Evolutionary conservation across 1,140 invertebrate genomes (phyloP), one percentile per base, ranked within the genome.

Genomic region (Druon quercuslanigerum): DNA sequence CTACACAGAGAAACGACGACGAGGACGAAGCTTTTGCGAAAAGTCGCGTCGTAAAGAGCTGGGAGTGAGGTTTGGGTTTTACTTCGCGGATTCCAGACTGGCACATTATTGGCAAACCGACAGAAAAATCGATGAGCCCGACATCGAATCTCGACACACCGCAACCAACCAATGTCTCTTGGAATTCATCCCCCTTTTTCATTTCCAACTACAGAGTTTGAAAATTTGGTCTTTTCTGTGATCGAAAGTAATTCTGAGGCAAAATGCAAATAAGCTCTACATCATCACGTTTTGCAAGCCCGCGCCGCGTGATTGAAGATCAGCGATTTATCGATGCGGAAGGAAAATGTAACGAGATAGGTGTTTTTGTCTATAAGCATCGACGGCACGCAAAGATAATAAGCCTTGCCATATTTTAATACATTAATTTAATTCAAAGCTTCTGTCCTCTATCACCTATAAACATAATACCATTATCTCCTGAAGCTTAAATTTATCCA

Each of bases 21-120:
- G 74, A 82, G 70, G 77, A 78, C 56, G 74, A 79, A 51, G 80
- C 85, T 86, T 83, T 84, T 78, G 80, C 79, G 81, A 86, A 83
- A 83, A 84, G 79, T 83, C 82, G 83, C 80, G 74, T 81, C 79
- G 80, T 77, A 78, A 82, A 73, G 56, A 74, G 76, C 76, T 76
- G 73, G 72, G 72, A 79, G 40, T 72, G 76, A 74, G 70, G 72
- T 74, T 46, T 72, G 73, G 84, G 76, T 83, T 86, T 84, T 81
- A 84, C 83, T 82, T 76, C 75, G 82, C 72, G 84, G 81, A 89
- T 89, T 89, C 86, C 82, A 82, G 83, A 88, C 85, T 87, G 81
- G 82, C 84, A 82, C 85, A 83, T 87, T 89, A 90, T 89, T 88
- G 88, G 85, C 73, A 84, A 88, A 84, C 83, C 82, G 88, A 88